Evolutionary conservation across 2,888 invertebrate genomes (phyloP).

Genomic region (Latrodectus hesperus): DNA sequence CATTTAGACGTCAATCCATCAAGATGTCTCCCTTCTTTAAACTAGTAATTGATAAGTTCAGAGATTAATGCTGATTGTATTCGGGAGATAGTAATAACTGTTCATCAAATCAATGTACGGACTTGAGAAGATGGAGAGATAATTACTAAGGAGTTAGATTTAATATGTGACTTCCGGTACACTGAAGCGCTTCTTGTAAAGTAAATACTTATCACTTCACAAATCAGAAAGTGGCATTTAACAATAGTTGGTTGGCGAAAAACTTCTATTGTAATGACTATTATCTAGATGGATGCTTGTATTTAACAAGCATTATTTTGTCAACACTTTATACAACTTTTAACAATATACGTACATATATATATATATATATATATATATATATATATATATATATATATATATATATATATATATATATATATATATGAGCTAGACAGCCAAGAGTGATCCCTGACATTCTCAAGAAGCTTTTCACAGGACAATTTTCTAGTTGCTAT

Average conservation of each 20-base stretch:
- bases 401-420: too few species aligned
- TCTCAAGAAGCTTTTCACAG: too few species aligned
- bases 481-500: too few species aligned
- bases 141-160: not conserved
- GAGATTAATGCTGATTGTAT: conserved; percentile 20
- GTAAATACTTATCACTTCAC: not conserved
- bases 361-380: too few species aligned
- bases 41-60: conserved; percentile 52
- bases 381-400: too few species aligned
- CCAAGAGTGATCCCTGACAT: too few species aligned
- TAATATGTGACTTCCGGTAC: conserved; percentile 17
- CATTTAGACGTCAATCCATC: too few species aligned
- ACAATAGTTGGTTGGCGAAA: conserved; percentile 42
- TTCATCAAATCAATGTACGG: conserved; percentile 5
- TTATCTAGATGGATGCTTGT: conserved; percentile 46
- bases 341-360: too few species aligned
- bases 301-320: conserved; percentile 29
- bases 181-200: not conserved
- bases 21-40: not conserved
- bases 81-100: conserved; percentile 30
- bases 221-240: conserved; percentile 4
- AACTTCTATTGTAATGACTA: conserved; percentile 6
- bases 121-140: not conserved
- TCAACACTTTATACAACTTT: too few species aligned
- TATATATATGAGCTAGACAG: too few species aligned